Percentiles rank a stretch among this genome's conserved stretches.
phyloP scores from a whole-genome alignment of 2,113 vertebrate genomes.

The Rhagologus leucostigma region DNA sequence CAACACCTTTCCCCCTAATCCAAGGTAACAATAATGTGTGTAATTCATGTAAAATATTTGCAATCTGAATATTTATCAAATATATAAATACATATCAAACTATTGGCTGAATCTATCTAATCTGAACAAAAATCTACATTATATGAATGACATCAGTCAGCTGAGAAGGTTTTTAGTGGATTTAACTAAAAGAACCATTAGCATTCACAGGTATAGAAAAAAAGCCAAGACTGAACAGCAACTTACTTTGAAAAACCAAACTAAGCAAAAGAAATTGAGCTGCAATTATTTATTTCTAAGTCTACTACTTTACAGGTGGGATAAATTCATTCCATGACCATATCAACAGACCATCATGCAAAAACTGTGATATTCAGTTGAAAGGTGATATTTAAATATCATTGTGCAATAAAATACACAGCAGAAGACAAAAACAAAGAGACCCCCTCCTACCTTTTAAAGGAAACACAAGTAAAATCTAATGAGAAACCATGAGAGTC shows the following conservation, averaged over 20 bases:
- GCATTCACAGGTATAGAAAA: neutral
- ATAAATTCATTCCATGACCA: neutral
- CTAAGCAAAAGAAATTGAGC: neutral
- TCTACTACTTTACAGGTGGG: neutral
- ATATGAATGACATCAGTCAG: neutral
- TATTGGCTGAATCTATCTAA: neutral
- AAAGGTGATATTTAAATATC: neutral
- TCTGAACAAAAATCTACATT: neutral
- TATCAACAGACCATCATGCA: neutral
- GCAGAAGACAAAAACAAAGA: neutral
- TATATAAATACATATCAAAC: neutral
- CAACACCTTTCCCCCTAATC: neutral
- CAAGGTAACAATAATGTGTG: neutral
- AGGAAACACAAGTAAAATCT: neutral
- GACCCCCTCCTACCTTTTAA: neutral
- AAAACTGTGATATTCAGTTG: neutral
- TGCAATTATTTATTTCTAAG: neutral
- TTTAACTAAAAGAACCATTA: neutral
- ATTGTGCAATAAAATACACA: neutral
- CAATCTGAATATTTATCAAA: neutral
- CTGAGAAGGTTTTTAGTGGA: neutral
- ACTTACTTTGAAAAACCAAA: neutral
- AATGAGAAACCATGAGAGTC: neutral
- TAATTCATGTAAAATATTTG: neutral
- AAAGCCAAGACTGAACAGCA: neutral